A percentile compares a stretch with the other conserved stretches of the same genome.
These are phyloP conservation scores for Heliconius ismenius DNA, from an alignment of 2,888 invertebrate species.

Conservation along the genomic window DNA sequence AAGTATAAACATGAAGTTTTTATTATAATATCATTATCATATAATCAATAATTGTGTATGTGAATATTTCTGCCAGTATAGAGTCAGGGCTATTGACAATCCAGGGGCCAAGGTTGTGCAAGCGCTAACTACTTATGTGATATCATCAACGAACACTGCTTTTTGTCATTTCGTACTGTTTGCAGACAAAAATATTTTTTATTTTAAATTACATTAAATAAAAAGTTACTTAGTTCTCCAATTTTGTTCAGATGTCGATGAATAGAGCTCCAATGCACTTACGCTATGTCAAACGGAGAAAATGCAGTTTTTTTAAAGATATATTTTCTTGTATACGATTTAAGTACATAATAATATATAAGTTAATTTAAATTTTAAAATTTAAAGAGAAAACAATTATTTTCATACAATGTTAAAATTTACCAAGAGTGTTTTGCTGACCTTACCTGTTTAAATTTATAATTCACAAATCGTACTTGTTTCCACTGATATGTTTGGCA, in stretches of 20 bases:
- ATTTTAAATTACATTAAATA: not conserved
- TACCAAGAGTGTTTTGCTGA: conserved; percentile 15
- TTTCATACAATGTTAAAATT: not conserved
- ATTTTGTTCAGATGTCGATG: not conserved
- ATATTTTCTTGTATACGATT: no score
- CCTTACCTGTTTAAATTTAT: conserved; percentile 29
- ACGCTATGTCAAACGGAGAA: no score
- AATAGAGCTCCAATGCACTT: not conserved
- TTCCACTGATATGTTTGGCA: conserved; percentile 30
- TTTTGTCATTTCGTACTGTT: conserved; percentile 29
- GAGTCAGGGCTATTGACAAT: conserved; percentile 29
- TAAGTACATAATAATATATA: not conserved
- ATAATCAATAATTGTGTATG: conserved; percentile 25
- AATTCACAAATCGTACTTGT: conserved; percentile 32
- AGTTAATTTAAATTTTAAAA: not conserved
- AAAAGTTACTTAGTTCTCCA: not conserved
- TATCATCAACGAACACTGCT: conserved; percentile 30
- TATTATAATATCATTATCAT: conserved; percentile 6
- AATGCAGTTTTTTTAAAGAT: no score
- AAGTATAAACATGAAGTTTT: not conserved
- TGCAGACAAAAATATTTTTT: not conserved
- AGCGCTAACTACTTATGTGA: conserved; percentile 35
- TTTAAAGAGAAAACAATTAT: not conserved
- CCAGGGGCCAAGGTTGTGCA: conserved; percentile 37
- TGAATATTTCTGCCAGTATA: conserved; percentile 27